phyloP scores from a whole-genome alignment of 2,797 vertebrate species.

The Ctenosaura bakeri region DNA sequence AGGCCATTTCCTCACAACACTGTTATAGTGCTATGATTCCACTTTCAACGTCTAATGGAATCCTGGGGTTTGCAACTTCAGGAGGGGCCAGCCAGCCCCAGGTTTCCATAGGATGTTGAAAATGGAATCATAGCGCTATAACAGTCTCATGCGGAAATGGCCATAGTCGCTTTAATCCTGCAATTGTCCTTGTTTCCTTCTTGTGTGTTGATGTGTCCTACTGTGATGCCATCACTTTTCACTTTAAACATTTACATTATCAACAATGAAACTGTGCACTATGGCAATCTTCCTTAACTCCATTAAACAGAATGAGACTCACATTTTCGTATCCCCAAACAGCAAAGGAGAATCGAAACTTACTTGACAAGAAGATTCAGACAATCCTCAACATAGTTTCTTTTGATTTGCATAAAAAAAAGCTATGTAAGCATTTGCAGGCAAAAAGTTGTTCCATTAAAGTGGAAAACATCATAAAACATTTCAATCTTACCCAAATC shows the following conservation, averaged over 20 bases:
- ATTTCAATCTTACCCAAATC: background rate
- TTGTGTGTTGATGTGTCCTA: rapidly evolving
- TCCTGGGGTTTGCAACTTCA: too few species aligned
- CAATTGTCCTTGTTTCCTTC: background rate
- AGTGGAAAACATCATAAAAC: background rate
- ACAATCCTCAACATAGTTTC: background rate
- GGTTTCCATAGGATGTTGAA: too few species aligned
- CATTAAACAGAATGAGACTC: background rate
- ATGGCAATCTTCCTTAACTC: background rate
- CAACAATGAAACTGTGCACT: background rate
- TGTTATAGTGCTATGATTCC: too few species aligned
- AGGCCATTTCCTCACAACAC: background rate
- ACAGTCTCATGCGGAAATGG: too few species aligned
- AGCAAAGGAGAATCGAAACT: background rate
- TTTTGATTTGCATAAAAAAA: background rate
- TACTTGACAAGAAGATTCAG: background rate
- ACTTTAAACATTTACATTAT: slow-evolving; percentile 7
- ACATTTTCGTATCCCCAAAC: background rate
- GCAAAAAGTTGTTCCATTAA: background rate
- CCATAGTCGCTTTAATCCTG: background rate
- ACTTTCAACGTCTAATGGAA: too few species aligned
- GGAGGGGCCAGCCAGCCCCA: too few species aligned
- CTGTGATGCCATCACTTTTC: background rate
- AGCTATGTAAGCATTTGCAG: slow-evolving; percentile 1
- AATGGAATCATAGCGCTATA: too few species aligned